phyloP scores from a whole-genome alignment of 2,797 vertebrate genomes.

The Cacajao melanocephalus region DNA sequence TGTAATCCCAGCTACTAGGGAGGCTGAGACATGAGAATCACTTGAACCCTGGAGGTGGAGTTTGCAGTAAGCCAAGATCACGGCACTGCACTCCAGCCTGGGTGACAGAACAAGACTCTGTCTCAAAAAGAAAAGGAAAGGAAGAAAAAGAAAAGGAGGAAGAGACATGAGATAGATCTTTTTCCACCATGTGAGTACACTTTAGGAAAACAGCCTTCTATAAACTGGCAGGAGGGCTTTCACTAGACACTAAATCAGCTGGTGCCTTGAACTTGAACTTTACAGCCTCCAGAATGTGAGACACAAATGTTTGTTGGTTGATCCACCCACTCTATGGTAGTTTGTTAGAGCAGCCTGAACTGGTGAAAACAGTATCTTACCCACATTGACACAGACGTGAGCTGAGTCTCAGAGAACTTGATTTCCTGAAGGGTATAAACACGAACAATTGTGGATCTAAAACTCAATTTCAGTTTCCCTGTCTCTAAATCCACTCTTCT shows the following conservation, averaged over 20 bases:
- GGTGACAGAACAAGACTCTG: not conserved
- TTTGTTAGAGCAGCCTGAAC: not conserved
- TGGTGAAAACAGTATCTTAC: not conserved
- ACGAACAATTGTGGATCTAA: not conserved
- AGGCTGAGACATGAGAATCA: not conserved
- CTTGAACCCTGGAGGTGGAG: not conserved
- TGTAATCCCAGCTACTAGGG: not conserved
- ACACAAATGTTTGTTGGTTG: not conserved
- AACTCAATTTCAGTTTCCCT: not conserved
- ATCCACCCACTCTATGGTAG: too few relatives aligned
- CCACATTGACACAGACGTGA: not conserved
- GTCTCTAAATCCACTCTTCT: not conserved
- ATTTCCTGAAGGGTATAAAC: not conserved
- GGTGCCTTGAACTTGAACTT: not conserved
- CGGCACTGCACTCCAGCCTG: too few relatives aligned
- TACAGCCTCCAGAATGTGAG: not conserved
- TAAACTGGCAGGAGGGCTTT: not conserved
- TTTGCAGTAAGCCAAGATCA: not conserved
- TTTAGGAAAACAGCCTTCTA: not conserved
- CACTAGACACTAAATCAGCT: not conserved
- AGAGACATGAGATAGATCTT: too few relatives aligned
- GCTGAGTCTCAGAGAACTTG: not conserved
- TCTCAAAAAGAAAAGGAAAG: not conserved
- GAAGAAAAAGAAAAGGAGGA: not conserved
- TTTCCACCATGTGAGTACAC: accelerated